Evolutionary conservation across 2,113 vertebrate genomes (phyloP), one percentile per base, ranked within the genome.

Genomic region (Camelus dromedarius): DNA sequence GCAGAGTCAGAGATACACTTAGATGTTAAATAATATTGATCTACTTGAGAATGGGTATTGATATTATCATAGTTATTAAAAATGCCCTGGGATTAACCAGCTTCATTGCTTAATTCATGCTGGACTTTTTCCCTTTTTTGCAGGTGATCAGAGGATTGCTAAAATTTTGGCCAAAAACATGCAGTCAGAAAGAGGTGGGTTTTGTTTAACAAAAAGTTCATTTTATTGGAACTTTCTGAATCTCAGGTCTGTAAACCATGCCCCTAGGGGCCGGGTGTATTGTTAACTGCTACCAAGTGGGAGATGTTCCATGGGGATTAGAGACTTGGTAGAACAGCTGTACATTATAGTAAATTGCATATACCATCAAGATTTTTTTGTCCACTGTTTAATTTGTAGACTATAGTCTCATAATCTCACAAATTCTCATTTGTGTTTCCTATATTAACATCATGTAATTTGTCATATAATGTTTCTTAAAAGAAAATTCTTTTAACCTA

Each of bases 151-250:
- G 99, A 96, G 99, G 99, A 93, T 98, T 99, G 97, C 98, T 99
- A 89, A 99, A 99, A 98, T 99, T 99, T 97, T 99, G 99, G 99
- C 99, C 99, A 62, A 99, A 99, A 99, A 99, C 99, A 7, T 99
- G 99, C 98, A 99, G 99, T 98, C 99, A 99, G 98, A 99, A 99
- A 98, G 99, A 99, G 99, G 99, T 99, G 98, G 89, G 96, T 96
- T 69, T 91, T 72, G 73, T 54, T 96, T 28, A 66, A 13, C 62
- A 75, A 82, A 38, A 81, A 60, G 16, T 54, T 5, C 10, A n/a
- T 75, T 46, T 66, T n/a, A 38, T 30, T 26, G 67, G 26, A 66
- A 56, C 22, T 38, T 50, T 3, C 38, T 56, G n/a, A 26, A 1
- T 67, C 35, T 73, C 24, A 42, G 42, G 24, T 28, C 16, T 42